These are phyloP conservation scores for Ascidia mentula DNA, from an alignment of 23 tunicate genomes.

Conservation along the genomic window DNA sequence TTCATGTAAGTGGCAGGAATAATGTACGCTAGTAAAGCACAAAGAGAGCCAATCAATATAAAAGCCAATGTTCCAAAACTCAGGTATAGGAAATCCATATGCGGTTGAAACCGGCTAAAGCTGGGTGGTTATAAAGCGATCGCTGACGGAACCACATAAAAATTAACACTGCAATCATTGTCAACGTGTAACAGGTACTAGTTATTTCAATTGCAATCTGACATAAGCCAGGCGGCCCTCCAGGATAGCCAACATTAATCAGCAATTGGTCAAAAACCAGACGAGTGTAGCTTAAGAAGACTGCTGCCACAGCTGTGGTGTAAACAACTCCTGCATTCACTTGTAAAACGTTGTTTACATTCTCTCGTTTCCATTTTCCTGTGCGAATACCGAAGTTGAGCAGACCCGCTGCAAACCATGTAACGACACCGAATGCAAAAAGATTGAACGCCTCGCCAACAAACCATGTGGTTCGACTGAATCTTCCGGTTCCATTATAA, in stretches of 20 bases:
- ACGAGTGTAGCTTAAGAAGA: background rate
- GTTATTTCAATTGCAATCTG: background rate
- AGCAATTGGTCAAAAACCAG: background rate
- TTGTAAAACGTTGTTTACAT: background rate
- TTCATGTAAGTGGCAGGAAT: background rate
- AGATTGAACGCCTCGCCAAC: background rate
- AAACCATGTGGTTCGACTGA: background rate
- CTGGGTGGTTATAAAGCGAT: conserved; percentile 9
- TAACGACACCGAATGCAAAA: background rate
- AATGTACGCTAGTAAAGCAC: background rate
- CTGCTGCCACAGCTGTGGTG: background rate
- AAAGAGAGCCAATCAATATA: background rate
- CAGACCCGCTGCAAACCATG: background rate
- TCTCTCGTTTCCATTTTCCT: background rate
- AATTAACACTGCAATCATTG: background rate
- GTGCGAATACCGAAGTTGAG: background rate
- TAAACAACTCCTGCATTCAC: conserved; percentile 11
- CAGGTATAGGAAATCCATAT: background rate
- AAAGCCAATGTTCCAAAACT: background rate
- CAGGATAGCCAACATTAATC: background rate
- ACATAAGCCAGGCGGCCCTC: background rate
- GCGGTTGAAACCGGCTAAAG: background rate
- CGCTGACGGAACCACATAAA: conserved; percentile 13
- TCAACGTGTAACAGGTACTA: background rate
- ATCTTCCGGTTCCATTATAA: background rate